Evolutionary conservation across 1,140 invertebrate genomes (phyloP).

Genomic region (Agrypnia vestita): DNA sequence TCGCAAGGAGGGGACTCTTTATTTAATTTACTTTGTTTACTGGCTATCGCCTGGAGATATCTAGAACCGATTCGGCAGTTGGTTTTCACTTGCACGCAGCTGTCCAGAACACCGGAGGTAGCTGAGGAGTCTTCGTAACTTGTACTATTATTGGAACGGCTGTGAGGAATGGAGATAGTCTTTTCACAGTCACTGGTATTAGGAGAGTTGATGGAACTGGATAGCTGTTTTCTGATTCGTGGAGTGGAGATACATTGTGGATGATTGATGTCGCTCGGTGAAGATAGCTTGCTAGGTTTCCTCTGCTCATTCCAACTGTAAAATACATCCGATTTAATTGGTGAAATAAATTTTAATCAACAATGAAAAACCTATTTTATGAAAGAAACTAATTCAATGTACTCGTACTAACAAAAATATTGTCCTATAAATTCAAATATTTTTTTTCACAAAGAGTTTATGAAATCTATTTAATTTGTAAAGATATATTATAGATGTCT

Average conservation of each 20-base stretch:
- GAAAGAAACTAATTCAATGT: too few species aligned
- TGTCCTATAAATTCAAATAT: too few species aligned
- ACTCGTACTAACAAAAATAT: too few species aligned
- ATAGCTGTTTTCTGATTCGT: constrained; percentile 36
- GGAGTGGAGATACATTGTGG: constrained; percentile 37
- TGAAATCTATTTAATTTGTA: too few species aligned
- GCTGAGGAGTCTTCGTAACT: constrained; percentile 2
- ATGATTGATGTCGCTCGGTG: constrained; percentile 48
- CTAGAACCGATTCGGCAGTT: constrained; percentile 70
- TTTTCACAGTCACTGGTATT: constrained; percentile 44
- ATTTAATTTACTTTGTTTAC: constrained; percentile 62
- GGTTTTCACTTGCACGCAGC: constrained; percentile 58
- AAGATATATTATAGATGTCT: too few species aligned
- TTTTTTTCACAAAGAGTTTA: too few species aligned
- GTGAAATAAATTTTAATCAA: too few species aligned
- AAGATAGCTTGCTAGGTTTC: constrained; percentile 45
- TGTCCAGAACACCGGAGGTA: constrained; percentile 26
- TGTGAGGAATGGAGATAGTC: constrained; percentile 62
- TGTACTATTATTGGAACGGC: constrained; percentile 55
- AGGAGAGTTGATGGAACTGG: constrained; percentile 48
- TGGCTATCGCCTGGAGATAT: constrained; percentile 69
- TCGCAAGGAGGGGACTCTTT: constrained; percentile 64
- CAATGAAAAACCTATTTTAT: too few species aligned
- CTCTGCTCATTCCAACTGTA: constrained; percentile 60
- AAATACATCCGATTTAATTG: constrained; percentile 27